Evolutionary conservation across 2,888 invertebrate species (phyloP).

Genomic region (Drosophila neutralis): DNA sequence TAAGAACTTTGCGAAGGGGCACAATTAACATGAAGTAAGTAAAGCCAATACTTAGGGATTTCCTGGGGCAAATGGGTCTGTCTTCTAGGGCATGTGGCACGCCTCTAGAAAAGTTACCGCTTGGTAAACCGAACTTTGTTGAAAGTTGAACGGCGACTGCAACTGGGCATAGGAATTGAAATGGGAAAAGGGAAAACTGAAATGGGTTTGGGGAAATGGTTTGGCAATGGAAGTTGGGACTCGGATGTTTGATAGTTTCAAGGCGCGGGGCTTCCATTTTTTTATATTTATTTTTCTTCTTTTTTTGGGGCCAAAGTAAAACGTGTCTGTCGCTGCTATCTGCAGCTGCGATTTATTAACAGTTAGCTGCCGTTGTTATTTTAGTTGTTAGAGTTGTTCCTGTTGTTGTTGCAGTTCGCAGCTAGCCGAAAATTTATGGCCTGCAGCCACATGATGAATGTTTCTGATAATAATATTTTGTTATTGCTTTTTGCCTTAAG

Average conservation of each 20-base stretch:
- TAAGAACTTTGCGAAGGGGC: neutral
- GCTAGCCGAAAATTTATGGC: constrained; percentile 81
- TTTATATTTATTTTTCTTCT: neutral
- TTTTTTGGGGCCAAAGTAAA: constrained; percentile 15
- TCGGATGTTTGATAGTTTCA: constrained; percentile 6
- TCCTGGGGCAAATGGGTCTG: constrained; percentile 18
- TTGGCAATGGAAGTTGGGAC: neutral
- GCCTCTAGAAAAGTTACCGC: constrained; percentile 51
- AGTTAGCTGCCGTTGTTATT: constrained; percentile 71
- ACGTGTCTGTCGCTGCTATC: constrained; percentile 65
- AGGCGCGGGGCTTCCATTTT: neutral
- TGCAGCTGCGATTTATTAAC: constrained; percentile 78
- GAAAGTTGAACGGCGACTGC: constrained; percentile 15
- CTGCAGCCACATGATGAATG: constrained; percentile 83
- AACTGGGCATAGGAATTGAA: neutral
- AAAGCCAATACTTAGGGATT: constrained; percentile 20
- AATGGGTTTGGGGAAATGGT: neutral
- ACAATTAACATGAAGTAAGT: neutral
- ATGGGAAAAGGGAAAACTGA: constrained; percentile 3
- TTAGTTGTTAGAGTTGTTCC: constrained; percentile 42
- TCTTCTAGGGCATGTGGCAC: constrained; percentile 47
- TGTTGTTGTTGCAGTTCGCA: constrained; percentile 67
- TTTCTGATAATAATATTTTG: constrained; percentile 82
- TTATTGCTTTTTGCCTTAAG: constrained; percentile 70
- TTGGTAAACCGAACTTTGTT: constrained; percentile 42